phyloP scores from a whole-genome alignment of 2,797 vertebrate genomes.

The Echiichthys vipera region DNA sequence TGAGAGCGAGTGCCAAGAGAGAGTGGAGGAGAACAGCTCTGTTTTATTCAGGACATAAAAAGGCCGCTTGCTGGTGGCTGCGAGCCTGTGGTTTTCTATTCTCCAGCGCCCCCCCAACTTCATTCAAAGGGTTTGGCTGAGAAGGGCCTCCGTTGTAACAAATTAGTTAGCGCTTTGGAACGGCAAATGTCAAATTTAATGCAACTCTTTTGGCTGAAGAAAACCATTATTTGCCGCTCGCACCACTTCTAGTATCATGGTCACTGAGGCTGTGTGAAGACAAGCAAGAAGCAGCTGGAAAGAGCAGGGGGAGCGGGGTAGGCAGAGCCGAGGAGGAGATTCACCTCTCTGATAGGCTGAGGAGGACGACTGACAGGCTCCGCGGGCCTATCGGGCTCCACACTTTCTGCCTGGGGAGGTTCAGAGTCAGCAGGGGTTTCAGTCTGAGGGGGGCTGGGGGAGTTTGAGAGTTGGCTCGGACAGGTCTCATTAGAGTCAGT shows the following conservation, averaged over 20 bases:
- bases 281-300: conserved; percentile 73
- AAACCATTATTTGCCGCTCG: conserved; percentile 40
- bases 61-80: conserved; percentile 23
- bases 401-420: conserved; percentile 53
- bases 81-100: conserved; percentile 40
- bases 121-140: conserved; percentile 25
- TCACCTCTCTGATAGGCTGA: conserved; percentile 84
- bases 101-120: conserved; percentile 10
- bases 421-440: conserved; percentile 60
- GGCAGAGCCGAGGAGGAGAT: conserved; percentile 62
- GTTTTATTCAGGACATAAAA: conserved; percentile 47
- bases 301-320: conserved; percentile 69
- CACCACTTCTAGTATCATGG: conserved; percentile 41
- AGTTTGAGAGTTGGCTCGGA: conserved; percentile 10
- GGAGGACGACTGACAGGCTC: conserved; percentile 68
- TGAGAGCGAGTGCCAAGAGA: conserved; percentile 43
- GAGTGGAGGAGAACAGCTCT: conserved; percentile 36
- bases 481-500: conserved; percentile 47
- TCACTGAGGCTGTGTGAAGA: conserved; percentile 54
- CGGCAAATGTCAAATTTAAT: conserved; percentile 1
- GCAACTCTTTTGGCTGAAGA: conserved; percentile 13
- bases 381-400: conserved; percentile 57
- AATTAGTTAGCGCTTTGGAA: conserved; percentile 23
- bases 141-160: background rate
- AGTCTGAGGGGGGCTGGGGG: conserved; percentile 47